Percentiles rank a stretch among this genome's conserved stretches.
Conservation (phyloP, 2,797 vertebrate species). For the Bradypodion pumilum region DNA sequence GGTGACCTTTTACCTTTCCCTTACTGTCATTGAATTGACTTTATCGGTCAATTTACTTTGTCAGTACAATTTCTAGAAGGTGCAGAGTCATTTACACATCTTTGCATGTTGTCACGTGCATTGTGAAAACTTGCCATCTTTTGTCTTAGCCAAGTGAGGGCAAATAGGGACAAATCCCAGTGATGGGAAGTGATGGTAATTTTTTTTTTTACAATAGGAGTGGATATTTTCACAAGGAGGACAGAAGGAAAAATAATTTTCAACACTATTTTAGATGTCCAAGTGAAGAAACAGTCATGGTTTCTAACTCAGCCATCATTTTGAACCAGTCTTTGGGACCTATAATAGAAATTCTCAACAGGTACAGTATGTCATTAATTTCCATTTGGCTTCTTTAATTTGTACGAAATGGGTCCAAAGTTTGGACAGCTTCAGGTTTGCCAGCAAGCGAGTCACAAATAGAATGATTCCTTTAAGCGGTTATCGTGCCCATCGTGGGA, state of each 20-base stretch:
- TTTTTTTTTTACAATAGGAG: not conserved
- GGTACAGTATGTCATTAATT: not conserved
- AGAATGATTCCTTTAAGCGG: not conserved
- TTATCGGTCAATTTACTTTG: no score
- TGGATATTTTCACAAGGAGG: not conserved
- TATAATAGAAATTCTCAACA: not conserved
- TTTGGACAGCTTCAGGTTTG: not conserved
- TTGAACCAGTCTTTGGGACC: not conserved
- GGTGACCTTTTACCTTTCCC: no score
- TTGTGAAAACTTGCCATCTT: no score
- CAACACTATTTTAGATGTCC: not conserved
- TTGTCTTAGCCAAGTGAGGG: not conserved
- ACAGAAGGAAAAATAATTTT: not conserved
- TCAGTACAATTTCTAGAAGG: no score
- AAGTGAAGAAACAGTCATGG: not conserved
- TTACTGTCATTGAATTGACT: not conserved
- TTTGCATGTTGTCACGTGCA: no score
- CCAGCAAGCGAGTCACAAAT: no score
- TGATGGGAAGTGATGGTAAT: not conserved
- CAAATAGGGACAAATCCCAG: not conserved
- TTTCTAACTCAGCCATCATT: slow-evolving; percentile 10
- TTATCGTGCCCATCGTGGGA: not conserved
- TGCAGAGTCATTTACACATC: no score
- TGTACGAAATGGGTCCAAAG: not conserved
- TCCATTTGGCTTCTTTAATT: not conserved